These are phyloP conservation scores for Epizoanthus stellaris DNA, from an alignment of 92 coral and sea anemone species.

Conservation along the genomic window DNA sequence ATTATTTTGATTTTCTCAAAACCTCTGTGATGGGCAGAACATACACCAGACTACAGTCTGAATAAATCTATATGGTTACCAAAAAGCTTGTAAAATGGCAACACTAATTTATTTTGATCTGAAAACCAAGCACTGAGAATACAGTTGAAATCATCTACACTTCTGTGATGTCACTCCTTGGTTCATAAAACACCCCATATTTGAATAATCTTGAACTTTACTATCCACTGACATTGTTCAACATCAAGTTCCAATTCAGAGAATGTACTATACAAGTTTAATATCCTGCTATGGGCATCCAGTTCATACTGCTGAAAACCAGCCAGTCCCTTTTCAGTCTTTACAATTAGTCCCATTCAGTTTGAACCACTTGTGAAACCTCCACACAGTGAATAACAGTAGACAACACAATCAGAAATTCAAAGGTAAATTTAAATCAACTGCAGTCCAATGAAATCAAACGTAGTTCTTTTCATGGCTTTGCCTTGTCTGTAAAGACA, in stretches of 20 bases:
- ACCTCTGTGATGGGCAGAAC: no score
- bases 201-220: not conserved
- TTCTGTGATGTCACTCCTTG: not conserved
- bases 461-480: not conserved
- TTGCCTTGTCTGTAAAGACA: slow-evolving; percentile 65
- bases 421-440: not conserved
- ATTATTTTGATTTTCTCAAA: no score
- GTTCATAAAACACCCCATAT: not conserved
- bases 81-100: not conserved
- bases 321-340: not conserved
- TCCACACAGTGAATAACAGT: not conserved
- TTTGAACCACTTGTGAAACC: not conserved
- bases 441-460: not conserved
- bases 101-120: not conserved
- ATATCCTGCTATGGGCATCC: no score
- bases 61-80: no score
- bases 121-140: not conserved
- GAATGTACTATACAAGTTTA: no score
- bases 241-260: no score
- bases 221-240: not conserved
- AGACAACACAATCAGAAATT: not conserved
- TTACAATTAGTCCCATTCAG: not conserved
- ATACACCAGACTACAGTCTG: no score
- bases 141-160: not conserved
- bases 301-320: not conserved